These are phyloP conservation scores for Notodonta dromedarius DNA, from an alignment of 2,888 invertebrate species.

Conservation along the genomic window DNA sequence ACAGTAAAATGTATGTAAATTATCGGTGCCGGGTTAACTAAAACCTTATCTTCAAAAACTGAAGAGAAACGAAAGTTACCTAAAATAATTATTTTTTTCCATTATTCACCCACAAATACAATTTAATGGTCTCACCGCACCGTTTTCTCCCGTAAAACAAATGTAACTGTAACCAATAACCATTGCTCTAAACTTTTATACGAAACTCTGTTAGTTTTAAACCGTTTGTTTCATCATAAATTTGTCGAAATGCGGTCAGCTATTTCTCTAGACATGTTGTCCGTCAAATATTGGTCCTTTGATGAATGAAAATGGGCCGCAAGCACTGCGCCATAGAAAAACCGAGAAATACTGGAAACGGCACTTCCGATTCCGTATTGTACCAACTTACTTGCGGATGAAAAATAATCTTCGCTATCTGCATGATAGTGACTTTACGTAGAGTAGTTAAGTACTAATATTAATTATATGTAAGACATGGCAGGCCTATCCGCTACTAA, in stretches of 20 bases:
- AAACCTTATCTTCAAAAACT: too few relatives aligned
- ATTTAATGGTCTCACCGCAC: not conserved
- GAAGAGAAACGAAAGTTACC: too few relatives aligned
- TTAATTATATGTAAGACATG: too few relatives aligned
- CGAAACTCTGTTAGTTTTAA: not conserved
- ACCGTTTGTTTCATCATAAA: conserved; percentile 10
- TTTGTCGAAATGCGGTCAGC: conserved; percentile 28
- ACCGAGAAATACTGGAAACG: too few relatives aligned
- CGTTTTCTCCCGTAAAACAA: not conserved
- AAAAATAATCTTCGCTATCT: too few relatives aligned
- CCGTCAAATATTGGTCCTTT: conserved; percentile 54
- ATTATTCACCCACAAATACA: not conserved
- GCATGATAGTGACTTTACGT: too few relatives aligned
- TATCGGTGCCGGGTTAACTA: too few relatives aligned
- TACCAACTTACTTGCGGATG: too few relatives aligned
- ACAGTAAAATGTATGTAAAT: too few relatives aligned
- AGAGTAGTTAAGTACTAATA: too few relatives aligned
- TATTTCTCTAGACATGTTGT: conserved; percentile 42
- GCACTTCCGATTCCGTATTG: too few relatives aligned
- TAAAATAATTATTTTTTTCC: not conserved
- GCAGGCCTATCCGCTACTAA: too few relatives aligned
- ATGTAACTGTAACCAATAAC: not conserved
- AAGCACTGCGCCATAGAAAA: conserved; percentile 39
- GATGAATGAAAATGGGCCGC: conserved; percentile 67
- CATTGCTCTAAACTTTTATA: not conserved